A percentile compares a stretch with the other conserved stretches of the same genome.
Evolutionary conservation across 2,113 vertebrate species (phyloP).

Genomic region (Chamaetylas fuelleborni): DNA sequence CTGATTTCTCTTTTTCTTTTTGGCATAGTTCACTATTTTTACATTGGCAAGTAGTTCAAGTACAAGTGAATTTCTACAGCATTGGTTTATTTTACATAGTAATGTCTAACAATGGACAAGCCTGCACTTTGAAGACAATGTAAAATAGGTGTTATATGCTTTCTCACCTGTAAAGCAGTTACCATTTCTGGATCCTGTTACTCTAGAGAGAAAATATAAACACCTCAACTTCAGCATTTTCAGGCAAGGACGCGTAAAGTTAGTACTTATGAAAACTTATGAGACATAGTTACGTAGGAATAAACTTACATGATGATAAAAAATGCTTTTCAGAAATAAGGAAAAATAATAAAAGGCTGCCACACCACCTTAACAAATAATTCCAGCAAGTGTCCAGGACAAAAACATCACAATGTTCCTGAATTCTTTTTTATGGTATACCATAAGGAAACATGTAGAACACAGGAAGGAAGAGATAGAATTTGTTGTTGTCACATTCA

Average conservation of each 20-base stretch:
- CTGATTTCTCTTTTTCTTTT: not conserved
- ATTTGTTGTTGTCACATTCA: slow-evolving; percentile 24
- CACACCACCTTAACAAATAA: not conserved
- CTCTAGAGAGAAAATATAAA: not conserved
- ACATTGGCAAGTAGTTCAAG: slow-evolving; percentile 56
- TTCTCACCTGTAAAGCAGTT: slow-evolving; percentile 47
- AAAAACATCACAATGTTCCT: not conserved
- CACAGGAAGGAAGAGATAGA: not conserved
- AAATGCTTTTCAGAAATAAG: not conserved
- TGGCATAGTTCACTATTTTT: slow-evolving; percentile 36
- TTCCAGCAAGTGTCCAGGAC: not conserved
- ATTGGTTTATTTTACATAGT: slow-evolving; percentile 10
- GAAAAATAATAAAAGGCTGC: not conserved
- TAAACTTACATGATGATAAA: not conserved
- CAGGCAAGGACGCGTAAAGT: not conserved
- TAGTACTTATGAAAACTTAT: not conserved
- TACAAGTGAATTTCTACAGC: slow-evolving; percentile 48
- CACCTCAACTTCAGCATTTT: slow-evolving; percentile 32
- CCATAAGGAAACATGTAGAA: not conserved
- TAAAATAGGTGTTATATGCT: slow-evolving; percentile 51
- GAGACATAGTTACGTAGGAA: not conserved
- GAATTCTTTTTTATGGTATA: not conserved
- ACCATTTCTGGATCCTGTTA: slow-evolving; percentile 9
- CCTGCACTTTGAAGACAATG: slow-evolving; percentile 18
- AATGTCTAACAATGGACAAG: slow-evolving; percentile 3